Conservation (phyloP, 2,888 invertebrate species). For the Pristionchus fissidentatus region DNA sequence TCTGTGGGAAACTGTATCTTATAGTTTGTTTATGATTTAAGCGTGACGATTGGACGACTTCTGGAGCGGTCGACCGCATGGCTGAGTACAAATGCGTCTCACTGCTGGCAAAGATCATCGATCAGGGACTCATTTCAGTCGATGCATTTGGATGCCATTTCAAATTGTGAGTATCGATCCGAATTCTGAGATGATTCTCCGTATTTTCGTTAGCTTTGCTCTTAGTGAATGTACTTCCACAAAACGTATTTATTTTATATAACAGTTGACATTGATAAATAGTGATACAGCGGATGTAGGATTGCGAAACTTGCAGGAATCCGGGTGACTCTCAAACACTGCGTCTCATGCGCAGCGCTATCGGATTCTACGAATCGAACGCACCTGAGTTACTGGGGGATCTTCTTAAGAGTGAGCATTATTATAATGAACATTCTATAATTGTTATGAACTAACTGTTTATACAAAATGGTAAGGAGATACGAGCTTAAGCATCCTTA, state of each 20-base stretch:
- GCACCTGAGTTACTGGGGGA: slow-evolving; percentile 44
- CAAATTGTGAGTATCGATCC: slow-evolving; percentile 27
- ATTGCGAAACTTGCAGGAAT: slow-evolving; percentile 2
- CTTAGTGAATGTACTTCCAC: too few relatives aligned
- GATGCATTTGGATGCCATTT: slow-evolving; percentile 18
- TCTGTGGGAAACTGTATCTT: too few relatives aligned
- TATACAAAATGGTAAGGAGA: not conserved
- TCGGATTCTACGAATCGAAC: slow-evolving; percentile 12
- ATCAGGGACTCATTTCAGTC: slow-evolving; percentile 36
- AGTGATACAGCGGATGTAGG: too few relatives aligned
- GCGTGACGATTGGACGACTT: slow-evolving; percentile 33
- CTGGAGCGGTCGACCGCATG: slow-evolving; percentile 37
- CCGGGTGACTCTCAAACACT: slow-evolving; percentile 43
- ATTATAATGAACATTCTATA: not conserved
- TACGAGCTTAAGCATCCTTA: too few relatives aligned
- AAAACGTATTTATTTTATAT: not conserved
- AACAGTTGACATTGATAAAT: not conserved
- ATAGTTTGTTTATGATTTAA: not conserved
- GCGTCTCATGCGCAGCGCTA: slow-evolving; percentile 23
- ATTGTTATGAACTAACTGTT: not conserved
- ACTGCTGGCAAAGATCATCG: slow-evolving; percentile 18
- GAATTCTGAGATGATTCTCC: not conserved
- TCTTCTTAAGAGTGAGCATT: not conserved
- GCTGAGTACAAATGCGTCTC: slow-evolving; percentile 36
- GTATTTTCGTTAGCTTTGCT: too few relatives aligned